Conservation (phyloP, 2,797 vertebrate genomes). For the Alauda arvensis region DNA sequence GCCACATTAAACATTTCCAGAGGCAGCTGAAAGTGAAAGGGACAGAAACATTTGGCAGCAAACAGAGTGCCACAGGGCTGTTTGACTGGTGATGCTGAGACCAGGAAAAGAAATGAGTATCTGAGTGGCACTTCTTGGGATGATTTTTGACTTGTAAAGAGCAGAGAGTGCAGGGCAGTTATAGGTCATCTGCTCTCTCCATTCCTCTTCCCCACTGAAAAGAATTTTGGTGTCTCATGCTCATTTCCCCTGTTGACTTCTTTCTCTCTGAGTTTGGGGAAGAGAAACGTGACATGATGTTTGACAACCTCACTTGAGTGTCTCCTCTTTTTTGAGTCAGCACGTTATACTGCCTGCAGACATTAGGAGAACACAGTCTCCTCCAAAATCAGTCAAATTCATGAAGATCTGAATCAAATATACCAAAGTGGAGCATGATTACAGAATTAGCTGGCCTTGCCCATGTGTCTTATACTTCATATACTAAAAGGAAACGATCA, state of each 20-base stretch:
- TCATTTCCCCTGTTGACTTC: neutral
- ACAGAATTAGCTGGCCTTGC: neutral
- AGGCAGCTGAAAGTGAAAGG: conserved; percentile 28
- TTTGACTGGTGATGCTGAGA: neutral
- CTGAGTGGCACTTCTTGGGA: neutral
- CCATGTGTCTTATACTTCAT: neutral
- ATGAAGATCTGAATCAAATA: neutral
- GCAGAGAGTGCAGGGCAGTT: neutral
- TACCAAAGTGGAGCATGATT: neutral
- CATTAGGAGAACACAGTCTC: neutral
- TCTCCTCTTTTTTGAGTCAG: neutral
- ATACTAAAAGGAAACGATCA: neutral
- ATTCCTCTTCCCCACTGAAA: neutral
- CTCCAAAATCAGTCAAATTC: neutral
- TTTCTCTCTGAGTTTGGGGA: neutral
- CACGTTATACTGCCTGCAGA: neutral
- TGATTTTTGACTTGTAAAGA: neutral
- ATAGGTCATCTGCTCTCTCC: neutral
- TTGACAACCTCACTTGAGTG: neutral
- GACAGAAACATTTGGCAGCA: conserved; percentile 9
- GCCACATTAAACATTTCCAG: conserved; percentile 21
- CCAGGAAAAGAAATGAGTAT: neutral
- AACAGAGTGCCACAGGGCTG: neutral
- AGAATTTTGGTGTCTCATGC: neutral
- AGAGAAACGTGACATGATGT: neutral